Base-by-base conservation (phyloP, 2,797 vertebrate species). In the Sebastes taczanowskii region DNA sequence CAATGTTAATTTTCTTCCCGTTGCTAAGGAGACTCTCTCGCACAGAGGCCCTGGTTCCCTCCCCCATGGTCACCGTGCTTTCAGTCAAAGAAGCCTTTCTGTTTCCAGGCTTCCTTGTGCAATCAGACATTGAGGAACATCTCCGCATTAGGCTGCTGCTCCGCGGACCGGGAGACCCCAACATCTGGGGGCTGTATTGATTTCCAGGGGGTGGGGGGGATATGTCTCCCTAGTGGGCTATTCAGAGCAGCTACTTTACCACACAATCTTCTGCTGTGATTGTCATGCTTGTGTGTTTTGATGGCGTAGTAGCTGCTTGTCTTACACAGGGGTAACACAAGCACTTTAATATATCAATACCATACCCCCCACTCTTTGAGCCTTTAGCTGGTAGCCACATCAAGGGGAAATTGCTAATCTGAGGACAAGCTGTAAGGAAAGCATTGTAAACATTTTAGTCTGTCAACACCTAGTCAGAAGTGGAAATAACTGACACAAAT, bases 61-160 rank as follows among this genome's bases (percentile, higher is more conserved):
- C 95, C 91, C 94, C 92, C 92, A 86, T 90, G 93, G 95, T 94
- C 95, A 95, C 92, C 70, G 65, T 23, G 90, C 90, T 90, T 87
- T 90, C 92, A 92, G 90, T 95, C 92, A 94, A 95, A 95, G 94
- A 71, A 87, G 90, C 90, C 92, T 94, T 95, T 95, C 92, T 94
- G 88, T 93, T 90, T 91, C 89, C 78, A 81, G 87, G 88, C 91
- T 83, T 89, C 92, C 89, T 93, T 77, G 90, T 88, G 91, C 94
- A 96, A 95, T 96, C 95, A 96, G 93, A 95, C 91, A 93, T 49
- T 85, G 91, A 91, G 89, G 91, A 94, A 93, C 94, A 94, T 95
- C 94, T 93, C 90, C 23, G 74, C 91, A 91, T 92, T 90, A 86
- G 90, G 87, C 90, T 69, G 84, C 87, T 46, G 42, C 42, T 81